Evolutionary conservation across 2,113 vertebrate species (phyloP), one percentile per base, ranked within the genome.

Genomic region (Hemiscyllium ocellatum): DNA sequence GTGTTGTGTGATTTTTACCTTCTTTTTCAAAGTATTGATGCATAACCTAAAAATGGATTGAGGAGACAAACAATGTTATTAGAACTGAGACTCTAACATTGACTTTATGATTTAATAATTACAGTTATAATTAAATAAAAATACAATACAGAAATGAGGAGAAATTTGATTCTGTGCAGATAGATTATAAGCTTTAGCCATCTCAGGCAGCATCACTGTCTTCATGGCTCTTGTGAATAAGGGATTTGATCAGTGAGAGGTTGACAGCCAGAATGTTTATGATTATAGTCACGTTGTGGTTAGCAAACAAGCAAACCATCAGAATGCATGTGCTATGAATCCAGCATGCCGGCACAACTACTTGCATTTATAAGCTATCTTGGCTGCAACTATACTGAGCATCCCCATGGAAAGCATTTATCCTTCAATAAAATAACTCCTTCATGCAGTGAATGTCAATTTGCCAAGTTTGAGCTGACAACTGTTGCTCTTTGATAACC

Each of bases 201-300:
- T 90, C 29, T 90, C 87, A 93, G 65, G 37, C 91, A 94, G n/a
- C 66, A 69, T 42, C 37, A 20, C 20, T 22, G 33, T 47, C 69
- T 69, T 95, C 52, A 33, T 72, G 37, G 68, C 15, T 95, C 68
- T 52, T 26, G 94, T 95, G 68, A 94, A 70, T 94, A 37, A 90
- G 87, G 50, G 87, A 47, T 70, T 94, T 68, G 66, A 95, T 47
- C 89, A 93, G 61, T 22, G 61, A 93, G 61, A 4, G 89, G 70
- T 72, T 95, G 94, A 95, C 69, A 95, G 94, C 94, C 91, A 95
- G 69, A 42, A 95, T 50, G 47, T 52, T 95, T 95, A 69, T 76
- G 94, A 68, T 95, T 72, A 72, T 66, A 72, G 94, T 95, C 94
- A 95, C 69, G 22, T 72, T 95, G 68, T 95, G 69, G 94, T 95